These are phyloP conservation scores for Pseudolycoriella hygida DNA, from an alignment of 2,888 invertebrate species.

Conservation along the genomic window DNA sequence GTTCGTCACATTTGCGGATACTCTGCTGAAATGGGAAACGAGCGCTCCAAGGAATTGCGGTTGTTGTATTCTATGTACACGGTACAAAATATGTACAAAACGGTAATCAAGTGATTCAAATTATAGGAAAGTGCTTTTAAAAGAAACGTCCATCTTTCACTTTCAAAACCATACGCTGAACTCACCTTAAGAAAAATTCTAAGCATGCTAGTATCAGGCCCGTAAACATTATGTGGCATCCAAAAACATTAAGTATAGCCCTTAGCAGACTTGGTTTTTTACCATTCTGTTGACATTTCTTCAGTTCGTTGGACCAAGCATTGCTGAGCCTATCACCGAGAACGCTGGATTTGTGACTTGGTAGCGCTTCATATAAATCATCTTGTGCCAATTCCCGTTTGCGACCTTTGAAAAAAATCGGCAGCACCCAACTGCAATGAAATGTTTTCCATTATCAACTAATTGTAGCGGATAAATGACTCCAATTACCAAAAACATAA, in stretches of 20 bases:
- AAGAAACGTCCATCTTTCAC: no score
- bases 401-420: slow-evolving; percentile 57
- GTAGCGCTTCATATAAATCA: slow-evolving; percentile 56
- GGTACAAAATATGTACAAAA: no score
- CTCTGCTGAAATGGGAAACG: slow-evolving; percentile 33
- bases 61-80: slow-evolving; percentile 37
- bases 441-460: no score
- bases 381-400: slow-evolving; percentile 49
- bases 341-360: slow-evolving; percentile 42
- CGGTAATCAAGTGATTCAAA: no score
- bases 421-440: slow-evolving; percentile 52
- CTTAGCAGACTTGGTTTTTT: slow-evolving; percentile 35
- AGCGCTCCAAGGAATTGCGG: slow-evolving; percentile 43
- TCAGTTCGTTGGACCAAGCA: slow-evolving; percentile 40
- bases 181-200: slow-evolving; percentile 39
- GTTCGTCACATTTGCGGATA: slow-evolving; percentile 8
- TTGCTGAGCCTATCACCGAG: slow-evolving; percentile 40
- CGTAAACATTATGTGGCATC: slow-evolving; percentile 35
- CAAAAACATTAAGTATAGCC: slow-evolving; percentile 41
- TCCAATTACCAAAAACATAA: slow-evolving; percentile 41
- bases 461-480: no score
- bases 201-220: slow-evolving; percentile 39
- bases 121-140: no score
- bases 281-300: slow-evolving; percentile 20
- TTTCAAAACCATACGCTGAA: no score